Evolutionary conservation across 2,113 vertebrate species (phyloP), one percentile per base, ranked within the genome.

Genomic region (Limanda limanda): DNA sequence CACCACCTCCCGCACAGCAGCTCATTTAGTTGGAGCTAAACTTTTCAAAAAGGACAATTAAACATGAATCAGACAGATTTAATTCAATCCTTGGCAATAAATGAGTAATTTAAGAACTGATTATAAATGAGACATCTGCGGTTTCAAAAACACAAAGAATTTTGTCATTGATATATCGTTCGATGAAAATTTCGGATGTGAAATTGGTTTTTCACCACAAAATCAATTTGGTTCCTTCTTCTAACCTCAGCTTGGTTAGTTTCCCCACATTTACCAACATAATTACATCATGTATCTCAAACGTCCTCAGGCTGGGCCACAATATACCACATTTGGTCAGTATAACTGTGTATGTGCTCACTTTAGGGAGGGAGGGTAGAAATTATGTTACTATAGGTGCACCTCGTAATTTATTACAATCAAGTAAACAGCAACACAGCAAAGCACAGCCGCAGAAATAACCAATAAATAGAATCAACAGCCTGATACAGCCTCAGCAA

Each of bases 321-420:
- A 70, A 40, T 24, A 59, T 35, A 60, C 20, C 57, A 57, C 14
- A 6, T 25, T 25, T 21, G 15, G 18, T 23, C 21, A 48, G 58
- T 24, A 24, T 54, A 59, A 52, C n/a, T 48, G 35, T 10, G 37
- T 62, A 17, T 17, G 5, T 55, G 23, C 54, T 68, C 80, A 31
- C 31, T n/a, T 5, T 10, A 9, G 57, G n/a, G 45, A 60, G 54
- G 42, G 57, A 47, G 25, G 45, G 45, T 51, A 17, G 47, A 51
- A 51, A 20, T 20, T 17, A 18, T 20, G 15, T 4, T 17, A 18
- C 45, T 17, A 18, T 18, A 17, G 45, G 45, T 48, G 20, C 25
- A 66, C 21, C 56, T 37, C 2, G 40, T 48, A 71, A 40, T 79
- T 52, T 48, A 78, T 68, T 63, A 54, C 68, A 68, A 76, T 64